Conservation (phyloP, 2,113 vertebrate species). For the Cryptomyrus ogoouensis region DNA sequence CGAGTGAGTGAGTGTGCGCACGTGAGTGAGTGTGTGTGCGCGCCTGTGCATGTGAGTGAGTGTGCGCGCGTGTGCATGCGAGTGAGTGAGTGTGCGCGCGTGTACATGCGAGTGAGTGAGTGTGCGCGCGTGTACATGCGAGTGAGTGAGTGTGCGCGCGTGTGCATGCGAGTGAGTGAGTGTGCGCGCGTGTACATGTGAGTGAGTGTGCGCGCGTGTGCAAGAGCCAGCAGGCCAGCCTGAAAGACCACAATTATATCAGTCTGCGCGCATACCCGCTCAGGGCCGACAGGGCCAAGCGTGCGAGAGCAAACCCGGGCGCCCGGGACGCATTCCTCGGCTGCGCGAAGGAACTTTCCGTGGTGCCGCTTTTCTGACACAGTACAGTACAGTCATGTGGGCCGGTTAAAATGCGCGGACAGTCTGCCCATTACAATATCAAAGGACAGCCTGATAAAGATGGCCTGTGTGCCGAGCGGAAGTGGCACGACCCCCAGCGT, state of each 20-base stretch:
- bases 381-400: constrained; percentile 33
- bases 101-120: too few relatives aligned
- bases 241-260: neutral
- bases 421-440: constrained; percentile 42
- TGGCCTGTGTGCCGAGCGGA: constrained; percentile 45
- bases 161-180: too few relatives aligned
- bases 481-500: constrained; percentile 36
- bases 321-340: constrained; percentile 10
- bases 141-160: too few relatives aligned
- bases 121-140: too few relatives aligned
- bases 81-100: too few relatives aligned
- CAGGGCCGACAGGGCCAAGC: neutral
- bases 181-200: neutral
- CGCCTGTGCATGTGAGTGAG: too few relatives aligned
- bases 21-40: too few relatives aligned
- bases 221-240: neutral
- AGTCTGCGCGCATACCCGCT: neutral
- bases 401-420: constrained; percentile 31
- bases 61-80: too few relatives aligned
- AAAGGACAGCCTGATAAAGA: constrained; percentile 43
- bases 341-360: neutral
- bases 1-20: too few relatives aligned
- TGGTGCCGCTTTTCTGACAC: constrained; percentile 9
- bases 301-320: neutral
- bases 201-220: neutral